Evolutionary conservation across 2,888 invertebrate genomes (phyloP), one percentile per base, ranked within the genome.

Genomic region (Shargacucullia verbasci): DNA sequence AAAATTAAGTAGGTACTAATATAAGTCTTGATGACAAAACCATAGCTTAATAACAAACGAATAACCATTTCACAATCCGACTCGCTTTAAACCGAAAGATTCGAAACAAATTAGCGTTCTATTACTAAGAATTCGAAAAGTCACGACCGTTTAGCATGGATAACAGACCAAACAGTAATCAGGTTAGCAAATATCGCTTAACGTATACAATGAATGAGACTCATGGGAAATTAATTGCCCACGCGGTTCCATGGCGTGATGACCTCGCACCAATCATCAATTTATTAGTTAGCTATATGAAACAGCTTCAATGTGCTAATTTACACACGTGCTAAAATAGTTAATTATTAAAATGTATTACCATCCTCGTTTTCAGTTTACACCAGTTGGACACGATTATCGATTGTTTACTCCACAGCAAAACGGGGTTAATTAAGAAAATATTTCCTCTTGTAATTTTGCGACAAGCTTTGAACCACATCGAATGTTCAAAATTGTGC

Each of bases 61-160:
- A 12, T 7, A 38, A 29, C 8, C 29, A 29, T 7, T 9, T 29
- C 29, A 29, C 7, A 29, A 29, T 25, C 41, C 0, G 34, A 45
- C 12, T 66, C 43, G 39, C 1, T 25, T 13, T 37, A 45, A 64
- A 56, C 37, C 27, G 45, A 34, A 46, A 48, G 53, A 73, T 61
- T 70, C 37, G 41, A 55, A 64, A 62, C 52, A 62, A 62, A 62
- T 75, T 65, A 75, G 53, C 59, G 46, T 59, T 52, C 13, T 68
- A 70, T 59, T 60, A 63, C 55, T 69, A 73, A 72, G 58, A 52
- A 69, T 70, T 61, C 41, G 56, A 54, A 67, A 75, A 80, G 78
- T 84, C 80, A 84, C 81, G 81, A 81, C 76, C 77, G 73, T 78
- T 80, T 77, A 72, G 65, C 72, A 71, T 65, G 64, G 76, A 80